These are phyloP conservation scores for Pitta sordida DNA, from an alignment of 2,113 vertebrate genomes.

Conservation along the genomic window DNA sequence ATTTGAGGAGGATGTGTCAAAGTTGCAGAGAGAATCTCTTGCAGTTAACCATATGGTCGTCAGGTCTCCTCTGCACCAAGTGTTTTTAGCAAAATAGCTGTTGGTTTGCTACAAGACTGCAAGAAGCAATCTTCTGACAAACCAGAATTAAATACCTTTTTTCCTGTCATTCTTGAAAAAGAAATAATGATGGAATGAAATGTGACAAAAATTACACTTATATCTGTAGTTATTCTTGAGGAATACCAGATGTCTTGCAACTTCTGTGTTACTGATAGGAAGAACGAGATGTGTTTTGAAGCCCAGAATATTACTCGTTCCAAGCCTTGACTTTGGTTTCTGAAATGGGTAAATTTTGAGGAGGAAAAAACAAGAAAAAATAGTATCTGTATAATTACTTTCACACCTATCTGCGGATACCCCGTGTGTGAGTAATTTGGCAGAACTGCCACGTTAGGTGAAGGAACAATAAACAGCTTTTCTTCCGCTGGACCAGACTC, in stretches of 20 bases:
- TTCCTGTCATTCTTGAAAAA: neutral
- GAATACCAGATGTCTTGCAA: neutral
- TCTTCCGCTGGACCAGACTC: neutral
- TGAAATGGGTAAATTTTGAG: neutral
- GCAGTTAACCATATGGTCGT: neutral
- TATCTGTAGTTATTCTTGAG: neutral
- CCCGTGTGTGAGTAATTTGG: neutral
- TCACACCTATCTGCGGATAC: neutral
- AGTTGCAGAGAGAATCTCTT: neutral
- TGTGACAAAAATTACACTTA: neutral
- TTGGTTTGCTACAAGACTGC: neutral
- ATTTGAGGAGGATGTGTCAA: neutral
- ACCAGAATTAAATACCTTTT: slow-evolving; percentile 22
- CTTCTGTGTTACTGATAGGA: neutral
- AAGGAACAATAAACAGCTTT: neutral
- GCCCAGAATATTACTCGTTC: neutral
- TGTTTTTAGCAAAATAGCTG: neutral
- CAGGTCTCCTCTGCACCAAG: slow-evolving; percentile 1
- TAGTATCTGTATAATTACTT: neutral
- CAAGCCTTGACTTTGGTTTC: neutral
- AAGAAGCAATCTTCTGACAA: neutral
- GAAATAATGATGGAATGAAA: neutral
- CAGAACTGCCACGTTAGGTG: neutral
- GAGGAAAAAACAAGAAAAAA: neutral
- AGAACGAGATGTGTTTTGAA: neutral